phyloP scores from a whole-genome alignment of 2,797 vertebrate genomes.

The Mormyrops attenuatus region DNA sequence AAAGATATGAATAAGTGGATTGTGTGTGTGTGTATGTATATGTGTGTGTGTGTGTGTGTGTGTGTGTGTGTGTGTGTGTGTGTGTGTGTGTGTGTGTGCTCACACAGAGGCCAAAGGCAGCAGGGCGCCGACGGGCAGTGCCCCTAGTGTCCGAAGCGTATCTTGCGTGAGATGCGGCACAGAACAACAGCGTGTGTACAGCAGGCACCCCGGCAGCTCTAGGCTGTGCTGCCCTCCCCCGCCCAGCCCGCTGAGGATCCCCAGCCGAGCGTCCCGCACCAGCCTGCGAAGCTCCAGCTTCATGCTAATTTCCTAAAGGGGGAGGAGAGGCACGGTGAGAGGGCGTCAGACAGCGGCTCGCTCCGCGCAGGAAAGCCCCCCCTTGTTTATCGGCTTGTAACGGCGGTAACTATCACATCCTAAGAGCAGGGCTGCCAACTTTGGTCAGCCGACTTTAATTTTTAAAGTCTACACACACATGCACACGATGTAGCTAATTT shows the following conservation, averaged over 20 bases:
- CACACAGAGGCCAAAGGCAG: constrained; percentile 76
- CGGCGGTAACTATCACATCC: no score
- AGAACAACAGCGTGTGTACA: constrained; percentile 79
- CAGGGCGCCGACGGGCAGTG: constrained; percentile 74
- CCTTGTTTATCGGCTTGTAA: neutral
- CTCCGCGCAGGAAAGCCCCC: neutral
- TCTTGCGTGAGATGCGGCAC: constrained; percentile 86
- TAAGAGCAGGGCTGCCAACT: neutral
- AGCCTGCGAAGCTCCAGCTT: constrained; percentile 68
- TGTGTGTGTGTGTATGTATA: neutral
- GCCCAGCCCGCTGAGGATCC: constrained; percentile 68
- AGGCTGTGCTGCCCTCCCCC: constrained; percentile 56
- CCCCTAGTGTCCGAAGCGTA: constrained; percentile 63
- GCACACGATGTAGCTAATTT: neutral
- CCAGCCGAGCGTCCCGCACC: constrained; percentile 70
- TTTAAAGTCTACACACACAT: neutral
- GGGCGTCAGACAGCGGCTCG: neutral
- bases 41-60: neutral
- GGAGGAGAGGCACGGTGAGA: constrained; percentile 4
- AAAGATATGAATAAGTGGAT: neutral
- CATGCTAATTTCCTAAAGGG: constrained; percentile 55
- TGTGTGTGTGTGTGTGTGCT: constrained; percentile 41
- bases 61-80: neutral
- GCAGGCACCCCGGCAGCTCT: constrained; percentile 79
- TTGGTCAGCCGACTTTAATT: neutral